These are phyloP conservation scores for Xiphophorus birchmanni DNA, from an alignment of 2,797 vertebrate genomes.

Conservation along the genomic window DNA sequence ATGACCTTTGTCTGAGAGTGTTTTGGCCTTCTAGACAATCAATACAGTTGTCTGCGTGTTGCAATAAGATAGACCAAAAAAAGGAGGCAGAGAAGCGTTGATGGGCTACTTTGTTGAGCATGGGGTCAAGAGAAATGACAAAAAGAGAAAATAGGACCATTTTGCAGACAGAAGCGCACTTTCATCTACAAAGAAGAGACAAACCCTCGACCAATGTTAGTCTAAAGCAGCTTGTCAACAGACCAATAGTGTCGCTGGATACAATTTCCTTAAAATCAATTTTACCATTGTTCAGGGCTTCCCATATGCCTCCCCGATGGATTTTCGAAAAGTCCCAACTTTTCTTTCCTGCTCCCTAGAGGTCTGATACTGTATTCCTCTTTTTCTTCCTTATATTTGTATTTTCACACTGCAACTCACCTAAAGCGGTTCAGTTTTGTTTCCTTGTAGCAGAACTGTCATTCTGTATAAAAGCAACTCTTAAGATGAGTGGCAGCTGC, in stretches of 20 bases:
- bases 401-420: slow-evolving; percentile 29
- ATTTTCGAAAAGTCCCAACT: slow-evolving; percentile 27
- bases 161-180: slow-evolving; percentile 17
- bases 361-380: neutral
- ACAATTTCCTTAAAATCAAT: slow-evolving; percentile 47
- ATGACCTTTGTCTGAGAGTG: slow-evolving; percentile 44
- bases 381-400: slow-evolving; percentile 6
- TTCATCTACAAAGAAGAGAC: slow-evolving; percentile 42
- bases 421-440: slow-evolving; percentile 28
- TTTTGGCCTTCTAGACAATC: slow-evolving; percentile 57
- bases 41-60: slow-evolving; percentile 52
- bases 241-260: slow-evolving; percentile 35
- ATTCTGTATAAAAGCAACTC: slow-evolving; percentile 51
- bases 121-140: slow-evolving; percentile 15
- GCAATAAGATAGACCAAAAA: slow-evolving; percentile 28
- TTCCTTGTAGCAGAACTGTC: slow-evolving; percentile 52
- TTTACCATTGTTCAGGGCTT: slow-evolving; percentile 6
- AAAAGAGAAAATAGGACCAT: slow-evolving; percentile 16
- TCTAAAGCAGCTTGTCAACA: slow-evolving; percentile 52
- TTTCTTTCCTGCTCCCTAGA: neutral
- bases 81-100: slow-evolving; percentile 23
- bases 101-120: slow-evolving; percentile 15
- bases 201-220: slow-evolving; percentile 55
- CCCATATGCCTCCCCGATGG: slow-evolving; percentile 13
- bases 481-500: slow-evolving; percentile 60